A percentile compares a stretch with the other conserved stretches of the same genome.
Conservation (phyloP, 2,113 vertebrate species). For the Pagrus major region DNA sequence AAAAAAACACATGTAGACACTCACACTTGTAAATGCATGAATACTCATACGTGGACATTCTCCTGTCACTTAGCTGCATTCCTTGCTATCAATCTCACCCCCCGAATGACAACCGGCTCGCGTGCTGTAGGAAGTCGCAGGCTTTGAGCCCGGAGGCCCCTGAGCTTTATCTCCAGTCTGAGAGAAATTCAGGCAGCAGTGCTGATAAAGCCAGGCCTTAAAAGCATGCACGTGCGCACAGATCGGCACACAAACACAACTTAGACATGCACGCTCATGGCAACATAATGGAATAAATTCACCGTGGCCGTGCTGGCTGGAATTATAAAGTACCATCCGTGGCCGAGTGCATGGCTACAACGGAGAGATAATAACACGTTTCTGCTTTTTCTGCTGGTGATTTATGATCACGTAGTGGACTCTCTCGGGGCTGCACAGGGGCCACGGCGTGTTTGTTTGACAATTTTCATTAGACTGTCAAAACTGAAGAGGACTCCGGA, state of each 20-base stretch:
- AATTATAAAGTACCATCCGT: conserved; percentile 51
- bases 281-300: conserved; percentile 63
- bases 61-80: conserved; percentile 18
- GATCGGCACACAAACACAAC: conserved; percentile 19
- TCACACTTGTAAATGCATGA: conserved; percentile 13
- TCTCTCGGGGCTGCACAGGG: conserved; percentile 10
- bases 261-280: neutral
- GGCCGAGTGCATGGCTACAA: conserved; percentile 25
- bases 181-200: conserved; percentile 49
- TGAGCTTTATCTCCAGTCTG: conserved; percentile 51
- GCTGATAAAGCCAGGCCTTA: conserved; percentile 61
- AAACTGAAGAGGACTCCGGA: conserved; percentile 50
- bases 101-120: conserved; percentile 45
- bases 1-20: neutral
- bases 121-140: conserved; percentile 6
- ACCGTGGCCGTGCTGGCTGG: conserved; percentile 23
- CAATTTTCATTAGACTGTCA: conserved; percentile 73
- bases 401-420: conserved; percentile 53
- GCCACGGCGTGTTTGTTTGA: conserved; percentile 47
- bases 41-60: conserved; percentile 22
- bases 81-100: conserved; percentile 38
- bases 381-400: conserved; percentile 41
- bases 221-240: conserved; percentile 35
- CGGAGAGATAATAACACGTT: conserved; percentile 32
- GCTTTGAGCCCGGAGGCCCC: conserved; percentile 42